Base-by-base conservation (phyloP, 2,797 vertebrate genomes). In the Sebastes kiyomatsui region DNA sequence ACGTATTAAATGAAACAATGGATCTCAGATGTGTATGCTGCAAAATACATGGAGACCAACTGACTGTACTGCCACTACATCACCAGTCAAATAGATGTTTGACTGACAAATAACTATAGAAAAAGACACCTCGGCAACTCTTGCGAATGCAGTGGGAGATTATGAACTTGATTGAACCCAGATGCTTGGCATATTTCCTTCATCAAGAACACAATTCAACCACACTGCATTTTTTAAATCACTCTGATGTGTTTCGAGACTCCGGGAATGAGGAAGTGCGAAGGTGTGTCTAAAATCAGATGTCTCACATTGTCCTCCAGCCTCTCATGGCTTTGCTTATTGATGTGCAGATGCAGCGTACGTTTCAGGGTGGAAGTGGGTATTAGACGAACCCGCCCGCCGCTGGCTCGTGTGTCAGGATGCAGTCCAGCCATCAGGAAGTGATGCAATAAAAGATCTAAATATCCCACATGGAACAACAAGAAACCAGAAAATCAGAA, bases 351-450 rank as follows among this genome's bases (percentile, higher is more conserved):
- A 91, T 90, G 81, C 67, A 74, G 68, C 9, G 23, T 72, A 68
- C 33, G 58, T 92, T 84, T 90, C 75, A 79, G 60, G 67, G 74
- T 87, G 87, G 79, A 86, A 77, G 80, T 88, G 83, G 78, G 83
- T 23, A 77, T 85, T 60, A 64, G 46, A 84, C 25, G 2, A 90
- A 84, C 67, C 76, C 80, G 81, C 67, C 76, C 80, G 84, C 79
- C 16, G 22, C 74, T 75, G 71, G 75, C 89, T 92, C 61, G 33
- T 75, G 77, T 90, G 90, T 88, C 93, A 95, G 94, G 93, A 95
- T 93, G 88, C 86, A 77, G 93, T 82, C 90, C 89, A 93, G 91
- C 90, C 92, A 67, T 67, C 81, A 93, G 93, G 93, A 95, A 95
- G 88, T 94, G 83, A 93, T 93, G 88, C 82, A 90, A 82, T 82